Evolutionary conservation across 2,888 invertebrate genomes (phyloP).

Genomic region (Apamea monoglypha): DNA sequence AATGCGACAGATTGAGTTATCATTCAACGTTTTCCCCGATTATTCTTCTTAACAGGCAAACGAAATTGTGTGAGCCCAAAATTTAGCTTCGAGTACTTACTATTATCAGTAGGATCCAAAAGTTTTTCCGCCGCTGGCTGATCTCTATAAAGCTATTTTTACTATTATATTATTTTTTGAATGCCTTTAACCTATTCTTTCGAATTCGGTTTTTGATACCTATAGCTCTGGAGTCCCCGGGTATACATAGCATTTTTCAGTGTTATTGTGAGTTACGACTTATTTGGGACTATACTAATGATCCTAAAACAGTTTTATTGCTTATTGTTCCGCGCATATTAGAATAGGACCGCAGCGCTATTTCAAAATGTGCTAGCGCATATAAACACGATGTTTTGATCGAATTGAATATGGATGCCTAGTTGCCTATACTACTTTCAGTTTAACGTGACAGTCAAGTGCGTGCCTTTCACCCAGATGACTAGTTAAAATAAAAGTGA

Average conservation of each 20-base stretch:
- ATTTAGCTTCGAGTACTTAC: neutral
- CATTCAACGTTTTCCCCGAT: neutral
- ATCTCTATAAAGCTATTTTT: neutral
- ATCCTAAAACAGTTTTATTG: slow-evolving; percentile 22
- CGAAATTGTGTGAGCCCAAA: neutral
- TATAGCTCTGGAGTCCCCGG: neutral
- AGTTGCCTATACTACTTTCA: neutral
- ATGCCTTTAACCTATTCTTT: neutral
- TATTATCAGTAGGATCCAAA: neutral
- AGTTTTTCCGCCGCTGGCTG: neutral
- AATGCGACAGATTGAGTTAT: neutral
- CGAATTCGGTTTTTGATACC: neutral
- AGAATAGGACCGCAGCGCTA: neutral
- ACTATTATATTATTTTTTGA: neutral
- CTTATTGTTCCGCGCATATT: slow-evolving; percentile 11
- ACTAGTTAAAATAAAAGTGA: slow-evolving; percentile 11
- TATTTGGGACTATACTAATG: neutral
- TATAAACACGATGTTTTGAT: slow-evolving; percentile 12
- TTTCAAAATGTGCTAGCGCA: neutral
- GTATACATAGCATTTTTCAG: neutral
- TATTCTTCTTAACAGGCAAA: neutral
- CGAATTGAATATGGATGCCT: neutral
- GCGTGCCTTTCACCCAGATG: neutral
- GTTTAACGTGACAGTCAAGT: neutral
- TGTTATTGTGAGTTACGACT: neutral